A percentile compares a stretch with the other conserved stretches of the same genome.
phyloP scores from a whole-genome alignment of 2,113 vertebrate genomes.

The Corythoichthys intestinalis region DNA sequence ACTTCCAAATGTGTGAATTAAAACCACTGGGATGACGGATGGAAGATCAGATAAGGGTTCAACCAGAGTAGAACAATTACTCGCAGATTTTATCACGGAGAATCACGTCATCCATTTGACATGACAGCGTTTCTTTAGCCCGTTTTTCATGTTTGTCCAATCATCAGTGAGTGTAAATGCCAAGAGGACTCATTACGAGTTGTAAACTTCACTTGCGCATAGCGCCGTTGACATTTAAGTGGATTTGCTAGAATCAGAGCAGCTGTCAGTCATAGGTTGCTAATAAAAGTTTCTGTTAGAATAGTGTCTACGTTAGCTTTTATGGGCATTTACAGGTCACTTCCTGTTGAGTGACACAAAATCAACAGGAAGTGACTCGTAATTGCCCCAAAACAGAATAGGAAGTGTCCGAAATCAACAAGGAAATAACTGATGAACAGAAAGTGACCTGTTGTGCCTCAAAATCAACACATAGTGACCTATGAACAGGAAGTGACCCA shows the following conservation, averaged over 20 bases:
- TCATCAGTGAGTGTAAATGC: slow-evolving; percentile 12
- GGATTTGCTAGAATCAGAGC: slow-evolving; percentile 23
- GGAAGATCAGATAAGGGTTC: neutral
- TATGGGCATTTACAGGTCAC: no score
- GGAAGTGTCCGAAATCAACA: no score
- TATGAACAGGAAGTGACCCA: no score
- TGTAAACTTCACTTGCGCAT: slow-evolving; percentile 16
- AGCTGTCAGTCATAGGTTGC: slow-evolving; percentile 21
- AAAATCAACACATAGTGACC: no score
- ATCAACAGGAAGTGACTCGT: no score
- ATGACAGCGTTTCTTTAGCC: slow-evolving; percentile 12
- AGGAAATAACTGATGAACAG: no score
- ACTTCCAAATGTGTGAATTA: neutral
- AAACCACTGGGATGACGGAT: neutral
- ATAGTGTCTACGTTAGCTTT: no score
- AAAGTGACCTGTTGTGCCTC: no score
- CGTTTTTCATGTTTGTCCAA: slow-evolving; percentile 7
- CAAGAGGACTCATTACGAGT: slow-evolving; percentile 11
- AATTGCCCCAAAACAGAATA: no score
- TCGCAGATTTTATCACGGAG: slow-evolving; percentile 2
- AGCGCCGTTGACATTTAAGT: slow-evolving; percentile 26
- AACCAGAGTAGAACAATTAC: neutral
- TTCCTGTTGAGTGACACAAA: no score
- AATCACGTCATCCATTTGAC: slow-evolving; percentile 17
- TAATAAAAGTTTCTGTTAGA: no score